Conservation (phyloP, 2,888 invertebrate genomes). For the Brachycybe producta region DNA sequence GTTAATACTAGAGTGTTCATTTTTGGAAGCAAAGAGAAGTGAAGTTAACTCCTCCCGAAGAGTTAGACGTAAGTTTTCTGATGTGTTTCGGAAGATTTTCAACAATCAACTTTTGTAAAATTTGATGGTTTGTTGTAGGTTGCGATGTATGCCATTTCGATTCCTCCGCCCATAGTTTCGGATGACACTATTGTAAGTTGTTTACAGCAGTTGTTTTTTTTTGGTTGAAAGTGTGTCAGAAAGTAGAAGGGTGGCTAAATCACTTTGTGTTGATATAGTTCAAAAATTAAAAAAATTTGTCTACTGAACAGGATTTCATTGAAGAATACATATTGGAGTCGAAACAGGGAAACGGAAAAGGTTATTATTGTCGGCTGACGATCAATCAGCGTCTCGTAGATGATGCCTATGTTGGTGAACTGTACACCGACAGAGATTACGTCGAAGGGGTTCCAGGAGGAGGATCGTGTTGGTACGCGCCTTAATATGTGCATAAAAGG, state of each 20-base stretch:
- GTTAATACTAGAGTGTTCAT: conserved; percentile 28
- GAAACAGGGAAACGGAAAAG: conserved; percentile 53
- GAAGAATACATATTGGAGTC: conserved; percentile 83
- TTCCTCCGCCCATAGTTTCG: conserved; percentile 1
- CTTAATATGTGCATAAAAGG: conserved; percentile 11
- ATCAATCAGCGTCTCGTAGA: conserved; percentile 76
- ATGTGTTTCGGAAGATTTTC: not conserved
- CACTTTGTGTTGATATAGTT: not conserved
- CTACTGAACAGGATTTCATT: conserved; percentile 39
- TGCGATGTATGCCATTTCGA: not conserved
- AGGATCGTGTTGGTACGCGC: conserved; percentile 56
- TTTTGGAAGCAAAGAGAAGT: conserved; percentile 28
- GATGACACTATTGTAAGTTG: not conserved
- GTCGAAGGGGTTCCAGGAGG: conserved; percentile 58
- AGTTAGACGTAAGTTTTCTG: conserved; percentile 4
- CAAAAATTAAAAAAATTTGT: not conserved
- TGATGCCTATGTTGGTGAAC: conserved; percentile 75
- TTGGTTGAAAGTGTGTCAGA: not conserved
- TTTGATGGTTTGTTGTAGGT: not conserved
- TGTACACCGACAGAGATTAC: conserved; percentile 77
- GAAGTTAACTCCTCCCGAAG: conserved; percentile 2
- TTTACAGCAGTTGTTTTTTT: not conserved
- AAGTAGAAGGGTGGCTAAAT: too few species aligned
- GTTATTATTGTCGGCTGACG: conserved; percentile 73
- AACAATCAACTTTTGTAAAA: too few species aligned